phyloP scores from a whole-genome alignment of 2,888 invertebrate species.

The Dimorphilus gyrociliatus region DNA sequence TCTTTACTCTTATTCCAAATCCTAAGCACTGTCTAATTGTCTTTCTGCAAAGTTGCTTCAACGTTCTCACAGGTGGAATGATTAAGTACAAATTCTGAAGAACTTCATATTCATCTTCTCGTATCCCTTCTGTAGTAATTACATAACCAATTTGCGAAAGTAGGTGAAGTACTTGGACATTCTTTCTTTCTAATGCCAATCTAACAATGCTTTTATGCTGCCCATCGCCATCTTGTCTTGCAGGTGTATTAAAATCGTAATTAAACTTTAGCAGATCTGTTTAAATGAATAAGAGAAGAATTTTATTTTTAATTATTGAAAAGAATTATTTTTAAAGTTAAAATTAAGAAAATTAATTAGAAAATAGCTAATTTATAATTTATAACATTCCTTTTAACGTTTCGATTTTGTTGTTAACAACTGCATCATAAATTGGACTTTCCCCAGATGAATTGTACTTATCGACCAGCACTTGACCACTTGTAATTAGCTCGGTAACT shows the following conservation, averaged over 20 bases:
- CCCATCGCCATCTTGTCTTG: slow-evolving; percentile 30
- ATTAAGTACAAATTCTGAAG: too few species aligned
- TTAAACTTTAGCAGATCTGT: slow-evolving; percentile 31
- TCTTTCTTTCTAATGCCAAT: slow-evolving; percentile 29
- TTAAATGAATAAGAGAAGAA: too few species aligned
- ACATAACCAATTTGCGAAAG: slow-evolving; percentile 28
- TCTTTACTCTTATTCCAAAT: slow-evolving; percentile 24
- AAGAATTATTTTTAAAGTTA: too few species aligned
- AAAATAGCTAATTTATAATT: too few species aligned
- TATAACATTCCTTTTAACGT: slow-evolving; percentile 27
- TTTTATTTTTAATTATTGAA: too few species aligned
- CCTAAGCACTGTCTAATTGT: slow-evolving; percentile 29
- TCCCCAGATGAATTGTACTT: slow-evolving; percentile 36
- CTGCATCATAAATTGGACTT: slow-evolving; percentile 31
- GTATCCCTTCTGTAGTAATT: too few species aligned
- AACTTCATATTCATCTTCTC: too few species aligned
- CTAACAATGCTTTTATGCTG: slow-evolving; percentile 27
- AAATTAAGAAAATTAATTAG: too few species aligned
- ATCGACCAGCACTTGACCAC: slow-evolving; percentile 27
- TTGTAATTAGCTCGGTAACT: slow-evolving; percentile 23
- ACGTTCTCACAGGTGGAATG: slow-evolving; percentile 19
- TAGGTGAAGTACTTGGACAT: slow-evolving; percentile 29
- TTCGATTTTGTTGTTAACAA: slow-evolving; percentile 32
- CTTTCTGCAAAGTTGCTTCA: slow-evolving; percentile 30
- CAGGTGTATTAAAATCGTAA: slow-evolving; percentile 32